A percentile compares a stretch with the other conserved stretches of the same genome.
These are phyloP conservation scores for Idris sp. DNA, from an alignment of 1,140 invertebrate genomes.

Conservation along the genomic window DNA sequence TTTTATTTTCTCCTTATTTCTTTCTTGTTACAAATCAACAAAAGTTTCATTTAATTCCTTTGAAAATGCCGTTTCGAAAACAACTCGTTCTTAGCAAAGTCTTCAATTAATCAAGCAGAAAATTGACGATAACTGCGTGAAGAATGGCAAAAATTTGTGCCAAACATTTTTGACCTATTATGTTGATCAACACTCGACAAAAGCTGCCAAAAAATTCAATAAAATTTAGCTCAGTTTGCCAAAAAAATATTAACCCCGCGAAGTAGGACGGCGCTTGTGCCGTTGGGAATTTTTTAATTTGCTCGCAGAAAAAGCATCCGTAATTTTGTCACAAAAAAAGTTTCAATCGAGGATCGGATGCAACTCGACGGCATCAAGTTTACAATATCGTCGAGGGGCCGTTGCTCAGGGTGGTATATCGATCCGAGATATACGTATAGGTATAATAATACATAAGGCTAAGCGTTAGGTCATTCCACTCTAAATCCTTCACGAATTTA, in stretches of 20 bases:
- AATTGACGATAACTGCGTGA: neutral
- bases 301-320: conserved; percentile 4
- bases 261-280: neutral
- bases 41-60: no score
- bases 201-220: conserved; percentile 19
- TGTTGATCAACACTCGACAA: neutral
- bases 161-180: conserved; percentile 5
- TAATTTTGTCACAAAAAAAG: no score
- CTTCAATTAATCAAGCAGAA: no score
- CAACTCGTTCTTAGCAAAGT: no score
- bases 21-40: no score
- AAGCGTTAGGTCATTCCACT: conserved; percentile 55
- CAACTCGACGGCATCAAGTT: conserved; percentile 24
- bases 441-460: conserved; percentile 47
- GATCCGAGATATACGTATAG: conserved; percentile 62
- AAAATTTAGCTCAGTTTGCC: conserved; percentile 3
- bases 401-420: conserved; percentile 67
- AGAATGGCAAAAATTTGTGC: neutral
- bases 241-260: conserved; percentile 27
- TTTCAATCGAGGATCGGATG: neutral
- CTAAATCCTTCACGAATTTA: conserved; percentile 57
- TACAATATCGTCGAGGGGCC: conserved; percentile 62
- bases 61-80: no score
- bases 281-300: conserved; percentile 19
- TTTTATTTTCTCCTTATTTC: neutral